Conservation (phyloP, 2,888 invertebrate species). For the Willowsia nigromaculata region DNA sequence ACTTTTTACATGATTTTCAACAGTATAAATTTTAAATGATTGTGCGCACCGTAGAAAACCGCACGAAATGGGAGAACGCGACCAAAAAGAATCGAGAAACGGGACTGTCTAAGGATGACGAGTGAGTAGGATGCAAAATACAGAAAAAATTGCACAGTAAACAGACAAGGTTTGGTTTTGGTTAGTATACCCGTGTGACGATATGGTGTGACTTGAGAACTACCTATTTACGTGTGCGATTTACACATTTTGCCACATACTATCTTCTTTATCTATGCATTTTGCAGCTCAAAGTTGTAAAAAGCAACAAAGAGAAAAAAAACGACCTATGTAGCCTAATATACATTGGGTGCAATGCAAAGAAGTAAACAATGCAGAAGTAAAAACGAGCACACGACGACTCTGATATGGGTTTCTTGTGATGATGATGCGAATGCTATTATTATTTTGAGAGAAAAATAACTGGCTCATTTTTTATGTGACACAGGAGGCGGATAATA, state of each 20-base stretch:
- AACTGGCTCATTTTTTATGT: conserved; percentile 36
- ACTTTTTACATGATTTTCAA: conserved; percentile 48
- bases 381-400: background rate
- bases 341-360: conserved; percentile 9
- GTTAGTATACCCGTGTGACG: conserved; percentile 21
- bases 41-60: conserved; percentile 16
- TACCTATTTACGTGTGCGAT: background rate
- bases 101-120: conserved; percentile 34
- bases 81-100: conserved; percentile 48
- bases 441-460: background rate
- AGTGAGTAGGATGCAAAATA: conserved; percentile 46
- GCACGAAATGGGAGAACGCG: conserved; percentile 45
- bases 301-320: background rate
- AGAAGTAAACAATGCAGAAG: background rate
- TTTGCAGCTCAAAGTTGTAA: background rate
- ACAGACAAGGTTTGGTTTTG: conserved; percentile 29
- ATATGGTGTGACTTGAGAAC: background rate
- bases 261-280: too few species aligned
- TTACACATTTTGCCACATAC: too few species aligned
- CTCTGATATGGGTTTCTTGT: background rate
- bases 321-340: background rate
- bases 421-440: conserved; percentile 3
- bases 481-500: conserved; percentile 34
- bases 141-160: conserved; percentile 34
- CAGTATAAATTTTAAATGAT: conserved; percentile 18